Conservation (phyloP, 1,140 invertebrate species). For the Drosophila bocki region DNA sequence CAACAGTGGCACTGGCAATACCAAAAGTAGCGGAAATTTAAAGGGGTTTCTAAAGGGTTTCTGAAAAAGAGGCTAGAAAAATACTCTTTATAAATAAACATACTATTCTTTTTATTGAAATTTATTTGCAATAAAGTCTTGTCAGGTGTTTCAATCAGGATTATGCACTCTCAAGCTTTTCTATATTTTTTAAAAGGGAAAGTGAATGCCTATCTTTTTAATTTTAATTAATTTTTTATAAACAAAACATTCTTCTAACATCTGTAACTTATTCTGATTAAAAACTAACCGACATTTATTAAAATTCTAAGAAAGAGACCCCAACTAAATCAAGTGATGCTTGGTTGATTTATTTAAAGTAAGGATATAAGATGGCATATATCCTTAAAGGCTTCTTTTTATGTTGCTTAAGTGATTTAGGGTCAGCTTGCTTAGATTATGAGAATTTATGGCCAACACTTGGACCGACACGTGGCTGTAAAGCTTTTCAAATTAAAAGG, state of each 20-base stretch:
- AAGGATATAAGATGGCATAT: not conserved
- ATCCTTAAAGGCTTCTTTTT: not conserved
- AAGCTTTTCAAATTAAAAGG: not conserved
- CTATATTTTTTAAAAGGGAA: no score
- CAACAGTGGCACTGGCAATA: constrained; percentile 26
- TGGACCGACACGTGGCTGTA: not conserved
- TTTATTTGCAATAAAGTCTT: not conserved
- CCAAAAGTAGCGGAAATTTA: not conserved
- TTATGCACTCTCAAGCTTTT: no score
- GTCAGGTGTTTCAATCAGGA: not conserved
- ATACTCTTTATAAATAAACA: constrained; percentile 6
- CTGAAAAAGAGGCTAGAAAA: no score
- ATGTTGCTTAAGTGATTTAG: constrained; percentile 15
- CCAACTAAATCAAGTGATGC: constrained; percentile 14
- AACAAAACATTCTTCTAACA: not conserved
- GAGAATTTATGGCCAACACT: constrained; percentile 1
- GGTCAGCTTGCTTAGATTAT: constrained; percentile 3
- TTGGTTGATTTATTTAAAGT: constrained; percentile 16
- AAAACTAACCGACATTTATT: not conserved
- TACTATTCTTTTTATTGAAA: not conserved
- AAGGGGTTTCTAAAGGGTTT: not conserved
- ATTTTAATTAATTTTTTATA: no score
- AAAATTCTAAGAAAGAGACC: constrained; percentile 6
- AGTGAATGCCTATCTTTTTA: no score
- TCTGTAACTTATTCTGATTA: not conserved